Base-by-base conservation (phyloP, 2,113 vertebrate genomes). In the Pongo pygmaeus region DNA sequence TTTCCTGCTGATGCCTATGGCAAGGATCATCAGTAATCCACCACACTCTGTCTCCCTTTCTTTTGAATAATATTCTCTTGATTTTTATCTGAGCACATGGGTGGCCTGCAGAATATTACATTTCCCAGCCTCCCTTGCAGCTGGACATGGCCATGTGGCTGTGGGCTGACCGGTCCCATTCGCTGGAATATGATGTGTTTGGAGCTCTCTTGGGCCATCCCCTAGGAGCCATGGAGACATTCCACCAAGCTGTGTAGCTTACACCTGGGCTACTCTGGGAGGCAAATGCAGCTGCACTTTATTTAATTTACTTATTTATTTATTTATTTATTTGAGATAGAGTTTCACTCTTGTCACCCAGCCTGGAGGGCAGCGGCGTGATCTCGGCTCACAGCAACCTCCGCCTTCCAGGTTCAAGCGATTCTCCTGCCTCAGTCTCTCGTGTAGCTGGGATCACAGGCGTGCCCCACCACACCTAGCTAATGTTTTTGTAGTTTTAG, bases 381-480 rank as follows among this genome's bases (percentile, higher is more conserved):
- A 32, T 64, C 12, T 6, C 27, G 13, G 61, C 12, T 64, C 12
- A 64, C 30, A 14, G 61, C 61, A 64, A 64, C 27, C 27, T 64
- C 61, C 0, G 5, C 61, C 27, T 64, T 30, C 61, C 6, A 30
- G 61, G 27, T 64, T 64, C 61, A 32, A 32, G 27, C 5, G 12
- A 13, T 64, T 32, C 61, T 64, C 27, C 61, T 64, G 12, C 61
- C 61, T 64, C 61, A 64, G 27, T 13, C 27, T 64, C 61, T 27
- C 2, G 61, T 14, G 30, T 30, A 64, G 61, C 5, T 30, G 12
- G 27, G 61, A 30, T 64, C 12, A 64, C 61, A 64, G 61, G 12
- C 1, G 2, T 32, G 30, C 12, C 27, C 27, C 27, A 64, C 12
- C 27, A 64, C 0, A 0, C 61, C 6, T 64, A 30, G 27, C 61